A percentile compares a stretch with the other conserved stretches of the same genome.
Evolutionary conservation across 64 coral and sea anemone genomes (phyloP).

Genomic region (Actinia tenebrosa): DNA sequence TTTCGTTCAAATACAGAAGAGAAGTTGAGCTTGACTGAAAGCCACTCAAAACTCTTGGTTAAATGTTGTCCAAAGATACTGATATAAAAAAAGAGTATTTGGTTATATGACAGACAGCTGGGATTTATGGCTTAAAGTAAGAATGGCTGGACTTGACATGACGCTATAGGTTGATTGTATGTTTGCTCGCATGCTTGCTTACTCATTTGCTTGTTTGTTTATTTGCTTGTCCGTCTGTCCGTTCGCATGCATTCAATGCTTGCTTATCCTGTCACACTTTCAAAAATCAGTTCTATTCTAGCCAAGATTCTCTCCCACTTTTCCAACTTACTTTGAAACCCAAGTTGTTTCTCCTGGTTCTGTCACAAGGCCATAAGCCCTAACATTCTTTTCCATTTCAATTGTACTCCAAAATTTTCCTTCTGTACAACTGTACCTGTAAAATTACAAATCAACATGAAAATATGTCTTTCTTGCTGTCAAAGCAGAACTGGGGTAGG

Average conservation of each 20-base stretch:
- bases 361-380: slow-evolving; percentile 43
- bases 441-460: background rate
- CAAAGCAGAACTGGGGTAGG: too few relatives aligned
- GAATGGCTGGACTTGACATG: too few relatives aligned
- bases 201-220: too few relatives aligned
- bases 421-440: slow-evolving; percentile 60
- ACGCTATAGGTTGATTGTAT: too few relatives aligned
- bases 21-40: slow-evolving; percentile 56
- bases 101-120: too few relatives aligned
- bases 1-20: slow-evolving; percentile 37
- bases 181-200: too few relatives aligned
- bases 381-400: background rate
- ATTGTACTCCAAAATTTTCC: slow-evolving; percentile 35
- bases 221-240: too few relatives aligned
- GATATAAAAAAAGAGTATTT: background rate
- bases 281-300: too few relatives aligned
- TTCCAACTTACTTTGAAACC: slow-evolving; percentile 45
- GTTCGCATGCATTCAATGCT: too few relatives aligned
- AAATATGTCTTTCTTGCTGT: too few relatives aligned
- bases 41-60: slow-evolving; percentile 35
- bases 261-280: too few relatives aligned
- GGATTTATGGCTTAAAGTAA: too few relatives aligned
- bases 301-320: background rate
- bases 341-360: slow-evolving; percentile 55
- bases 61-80: slow-evolving; percentile 56